Percentiles rank a stretch among this genome's conserved stretches.
Conservation (phyloP, 1,140 invertebrate species). For the Chrysopa pallens region DNA sequence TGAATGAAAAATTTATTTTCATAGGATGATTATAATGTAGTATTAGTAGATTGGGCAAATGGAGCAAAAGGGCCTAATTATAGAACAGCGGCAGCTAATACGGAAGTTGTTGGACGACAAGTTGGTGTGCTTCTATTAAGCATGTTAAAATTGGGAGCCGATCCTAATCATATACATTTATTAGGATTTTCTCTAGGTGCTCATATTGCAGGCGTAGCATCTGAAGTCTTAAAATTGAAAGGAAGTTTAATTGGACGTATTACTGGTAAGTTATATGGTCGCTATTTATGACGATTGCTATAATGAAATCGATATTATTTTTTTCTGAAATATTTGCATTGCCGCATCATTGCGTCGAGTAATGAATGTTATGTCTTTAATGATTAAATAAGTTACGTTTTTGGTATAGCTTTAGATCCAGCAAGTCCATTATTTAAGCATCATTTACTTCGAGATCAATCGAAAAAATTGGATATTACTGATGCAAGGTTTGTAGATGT, state of each 20-base stretch:
- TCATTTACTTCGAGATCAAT: slow-evolving; percentile 24
- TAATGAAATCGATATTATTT: background rate
- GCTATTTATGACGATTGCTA: background rate
- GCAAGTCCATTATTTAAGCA: slow-evolving; percentile 46
- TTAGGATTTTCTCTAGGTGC: slow-evolving; percentile 65
- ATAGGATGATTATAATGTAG: slow-evolving; percentile 36
- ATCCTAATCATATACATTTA: slow-evolving; percentile 37
- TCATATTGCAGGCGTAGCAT: slow-evolving; percentile 54
- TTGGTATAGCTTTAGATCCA: slow-evolving; percentile 36
- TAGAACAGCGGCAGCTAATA: slow-evolving; percentile 41
- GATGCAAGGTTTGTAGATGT: slow-evolving; percentile 74
- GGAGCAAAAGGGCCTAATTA: slow-evolving; percentile 43
- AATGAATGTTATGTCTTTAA: too few relatives aligned
- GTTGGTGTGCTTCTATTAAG: slow-evolving; percentile 34
- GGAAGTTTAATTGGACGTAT: slow-evolving; percentile 44
- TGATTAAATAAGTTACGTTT: background rate
- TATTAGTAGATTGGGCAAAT: slow-evolving; percentile 45
- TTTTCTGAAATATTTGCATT: too few relatives aligned
- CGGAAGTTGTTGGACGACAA: slow-evolving; percentile 38
- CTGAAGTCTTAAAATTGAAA: slow-evolving; percentile 35
- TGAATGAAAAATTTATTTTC: slow-evolving; percentile 29
- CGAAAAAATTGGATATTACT: slow-evolving; percentile 50
- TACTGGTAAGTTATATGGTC: slow-evolving; percentile 43
- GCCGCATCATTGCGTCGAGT: too few relatives aligned
- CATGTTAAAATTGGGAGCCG: slow-evolving; percentile 27